A percentile compares a stretch with the other conserved stretches of the same genome.
Conservation (phyloP, 92 coral and sea anemone genomes). For the Epizoanthus stellaris region DNA sequence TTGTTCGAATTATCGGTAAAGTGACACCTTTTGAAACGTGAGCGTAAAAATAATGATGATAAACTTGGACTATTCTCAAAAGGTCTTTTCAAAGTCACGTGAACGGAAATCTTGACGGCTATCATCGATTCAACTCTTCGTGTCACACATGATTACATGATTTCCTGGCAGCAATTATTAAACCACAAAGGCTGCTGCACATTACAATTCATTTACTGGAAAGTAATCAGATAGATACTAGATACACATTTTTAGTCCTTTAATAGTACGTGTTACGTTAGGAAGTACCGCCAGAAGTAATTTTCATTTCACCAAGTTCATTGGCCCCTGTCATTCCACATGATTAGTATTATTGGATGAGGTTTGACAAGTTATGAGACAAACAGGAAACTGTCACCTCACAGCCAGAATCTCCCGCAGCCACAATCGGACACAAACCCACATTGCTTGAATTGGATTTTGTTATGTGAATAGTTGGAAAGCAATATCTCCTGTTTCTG, state of each 20-base stretch:
- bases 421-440: neutral
- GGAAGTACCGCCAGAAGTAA: neutral
- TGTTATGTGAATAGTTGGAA: constrained; percentile 24
- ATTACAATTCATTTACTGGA: neutral
- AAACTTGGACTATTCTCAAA: constrained; percentile 37
- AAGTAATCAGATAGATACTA: too few relatives aligned
- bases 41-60: constrained; percentile 10
- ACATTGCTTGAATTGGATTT: neutral
- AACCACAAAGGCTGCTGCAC: constrained; percentile 26
- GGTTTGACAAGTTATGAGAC: constrained; percentile 17
- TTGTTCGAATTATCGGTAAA: constrained; percentile 19
- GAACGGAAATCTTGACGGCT: constrained; percentile 37
- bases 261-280: too few relatives aligned
- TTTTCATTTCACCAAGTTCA: constrained; percentile 1
- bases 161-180: neutral
- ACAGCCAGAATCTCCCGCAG: constrained; percentile 21
- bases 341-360: constrained; percentile 26
- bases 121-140: neutral
- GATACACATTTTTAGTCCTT: too few relatives aligned
- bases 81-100: constrained; percentile 16
- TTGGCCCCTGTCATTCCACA: constrained; percentile 9
- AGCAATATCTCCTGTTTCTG: constrained; percentile 22
- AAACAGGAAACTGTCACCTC: constrained; percentile 34
- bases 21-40: constrained; percentile 29
- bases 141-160: neutral